Conservation (phyloP, 1,140 invertebrate species). For the Caenorhabditis inopinata region DNA sequence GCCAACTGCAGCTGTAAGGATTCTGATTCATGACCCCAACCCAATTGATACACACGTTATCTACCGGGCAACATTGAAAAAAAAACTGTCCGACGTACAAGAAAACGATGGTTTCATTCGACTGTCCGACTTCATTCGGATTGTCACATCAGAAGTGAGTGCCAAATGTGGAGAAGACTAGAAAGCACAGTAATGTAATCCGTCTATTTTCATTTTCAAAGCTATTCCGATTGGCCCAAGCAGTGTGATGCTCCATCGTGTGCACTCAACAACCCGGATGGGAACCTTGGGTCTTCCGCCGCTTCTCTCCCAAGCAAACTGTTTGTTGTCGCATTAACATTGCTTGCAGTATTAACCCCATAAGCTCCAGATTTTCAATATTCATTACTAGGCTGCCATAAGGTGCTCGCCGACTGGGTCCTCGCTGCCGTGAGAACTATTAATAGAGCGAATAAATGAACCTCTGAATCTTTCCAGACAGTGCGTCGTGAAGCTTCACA, state of each 20-base stretch:
- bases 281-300: not conserved
- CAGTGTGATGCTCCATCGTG: constrained; percentile 12
- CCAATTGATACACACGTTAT: constrained; percentile 51
- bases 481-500: too few species aligned
- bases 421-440: too few species aligned
- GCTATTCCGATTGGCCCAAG: constrained; percentile 1
- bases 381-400: too few species aligned
- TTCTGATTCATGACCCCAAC: constrained; percentile 51
- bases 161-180: too few species aligned
- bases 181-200: too few species aligned
- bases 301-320: too few species aligned
- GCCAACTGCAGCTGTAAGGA: constrained; percentile 10
- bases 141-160: constrained; percentile 1
- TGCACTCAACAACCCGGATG: not conserved
- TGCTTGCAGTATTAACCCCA: not conserved
- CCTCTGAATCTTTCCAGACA: too few species aligned
- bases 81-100: constrained; percentile 23
- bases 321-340: too few species aligned
- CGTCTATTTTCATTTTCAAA: not conserved
- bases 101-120: constrained; percentile 44
- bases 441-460: too few species aligned
- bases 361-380: too few species aligned
- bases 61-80: constrained; percentile 41
- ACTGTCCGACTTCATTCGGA: not conserved
- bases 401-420: too few species aligned